Base-by-base conservation (phyloP, 1,140 invertebrate genomes). In the Homalodisca vitripennis region DNA sequence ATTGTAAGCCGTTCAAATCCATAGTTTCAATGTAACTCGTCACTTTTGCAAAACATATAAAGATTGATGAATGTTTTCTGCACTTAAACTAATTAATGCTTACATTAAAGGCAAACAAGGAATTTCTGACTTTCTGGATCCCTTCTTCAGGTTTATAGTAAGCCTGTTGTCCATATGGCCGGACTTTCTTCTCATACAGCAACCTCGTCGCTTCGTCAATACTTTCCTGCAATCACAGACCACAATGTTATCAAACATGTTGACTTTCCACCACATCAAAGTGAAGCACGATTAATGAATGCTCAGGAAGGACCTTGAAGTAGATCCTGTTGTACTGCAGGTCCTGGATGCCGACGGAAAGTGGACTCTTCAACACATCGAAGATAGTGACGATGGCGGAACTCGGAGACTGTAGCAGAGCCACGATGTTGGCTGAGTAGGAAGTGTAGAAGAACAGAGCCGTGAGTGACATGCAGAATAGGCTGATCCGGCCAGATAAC, bases 401-500 rank as follows among this genome's bases (percentile, higher is more conserved):
- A 0, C 85, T 84, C 30, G 86, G 83, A 63, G 87, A 84, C 69
- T 86, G 84, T 24, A 91, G 77, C n/a, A 91, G 77, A 6, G 89
- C 88, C 0, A 91, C 88, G 68, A 92, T 87, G 70, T 84, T 88
- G 0, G 88, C 89, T 24, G 88, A 89, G 76, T 91, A 92, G 73
- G 89, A 91, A 75, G 86, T 83, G 79, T 88, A 89, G 0, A 89
- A 57, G 66, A 89, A 85, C 10, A 86, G 83, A 0, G 84, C 84
- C 0, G 83, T 74, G 20, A 89, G 80, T 1, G 86, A 84, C 14
- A 87, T 78, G 22, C 88, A 80, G 31, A 86, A 80, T 66, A 85
- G 79, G 6, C 84, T 80, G 41, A 86, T 74, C 0, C 84, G 77
- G 0, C 80, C 80, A 1, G 84, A 84, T 24, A 78, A 69, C 71